Conservation (phyloP, 2,888 invertebrate species). For the Machimus atricapillus region DNA sequence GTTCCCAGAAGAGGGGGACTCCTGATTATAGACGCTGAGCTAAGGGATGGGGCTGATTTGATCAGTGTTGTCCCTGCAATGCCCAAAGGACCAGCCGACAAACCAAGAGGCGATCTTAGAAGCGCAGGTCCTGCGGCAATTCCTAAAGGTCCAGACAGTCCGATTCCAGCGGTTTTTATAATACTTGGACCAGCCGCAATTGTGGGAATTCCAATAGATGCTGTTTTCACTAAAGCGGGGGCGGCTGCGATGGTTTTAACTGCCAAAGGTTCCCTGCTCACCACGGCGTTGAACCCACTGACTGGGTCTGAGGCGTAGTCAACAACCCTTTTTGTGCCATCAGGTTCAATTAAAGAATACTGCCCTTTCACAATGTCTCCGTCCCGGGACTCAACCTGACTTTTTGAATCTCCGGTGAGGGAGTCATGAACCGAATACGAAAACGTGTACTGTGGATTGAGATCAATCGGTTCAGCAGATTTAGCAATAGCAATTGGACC, state of each 20-base stretch:
- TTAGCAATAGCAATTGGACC: not conserved
- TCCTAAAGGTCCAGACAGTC: not conserved
- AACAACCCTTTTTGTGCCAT: constrained; percentile 67
- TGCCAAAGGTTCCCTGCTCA: constrained; percentile 49
- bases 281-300: constrained; percentile 49
- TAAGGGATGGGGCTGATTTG: constrained; percentile 9
- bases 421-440: constrained; percentile 60
- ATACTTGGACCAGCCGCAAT: not conserved
- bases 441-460: constrained; percentile 58
- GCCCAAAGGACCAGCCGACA: not conserved
- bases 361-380: constrained; percentile 67
- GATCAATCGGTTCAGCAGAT: constrained; percentile 42
- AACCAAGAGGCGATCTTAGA: not conserved
- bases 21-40: not conserved
- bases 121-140: not conserved
- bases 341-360: constrained; percentile 62
- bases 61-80: not conserved
- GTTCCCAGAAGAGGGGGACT: not conserved
- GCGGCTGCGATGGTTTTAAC: constrained; percentile 45
- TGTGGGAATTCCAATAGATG: not conserved
- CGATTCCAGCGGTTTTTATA: not conserved
- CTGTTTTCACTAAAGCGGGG: constrained; percentile 36
- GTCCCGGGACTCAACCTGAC: constrained; percentile 66
- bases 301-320: constrained; percentile 63
- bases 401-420: constrained; percentile 60